A percentile compares a stretch with the other conserved stretches of the same genome.
Conservation (phyloP, 2,113 vertebrate genomes). For the Neopipo cinnamomea region DNA sequence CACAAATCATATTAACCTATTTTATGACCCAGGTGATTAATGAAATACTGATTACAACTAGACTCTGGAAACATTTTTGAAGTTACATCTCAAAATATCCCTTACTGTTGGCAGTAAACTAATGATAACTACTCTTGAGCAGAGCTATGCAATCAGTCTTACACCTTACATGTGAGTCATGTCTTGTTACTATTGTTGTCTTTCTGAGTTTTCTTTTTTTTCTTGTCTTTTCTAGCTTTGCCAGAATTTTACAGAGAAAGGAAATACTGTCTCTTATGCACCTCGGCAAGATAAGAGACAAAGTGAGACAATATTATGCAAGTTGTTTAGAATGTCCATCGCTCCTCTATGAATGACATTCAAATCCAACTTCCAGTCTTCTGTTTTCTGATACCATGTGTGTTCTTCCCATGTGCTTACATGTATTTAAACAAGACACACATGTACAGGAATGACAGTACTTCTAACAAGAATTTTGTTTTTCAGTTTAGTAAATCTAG, state of each 20-base stretch:
- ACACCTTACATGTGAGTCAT: background rate
- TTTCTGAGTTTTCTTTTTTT: background rate
- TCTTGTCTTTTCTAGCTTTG: background rate
- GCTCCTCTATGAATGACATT: background rate
- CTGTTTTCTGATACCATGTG: background rate
- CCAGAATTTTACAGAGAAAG: background rate
- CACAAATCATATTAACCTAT: background rate
- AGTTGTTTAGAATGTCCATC: background rate
- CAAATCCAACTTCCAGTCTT: background rate
- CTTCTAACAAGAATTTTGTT: background rate
- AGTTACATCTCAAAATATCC: background rate
- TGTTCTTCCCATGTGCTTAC: accelerated
- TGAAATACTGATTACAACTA: background rate
- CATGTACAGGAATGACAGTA: background rate
- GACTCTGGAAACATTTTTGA: background rate
- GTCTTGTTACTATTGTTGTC: background rate
- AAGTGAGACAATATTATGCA: background rate
- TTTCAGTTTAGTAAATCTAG: background rate
- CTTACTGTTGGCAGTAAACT: background rate
- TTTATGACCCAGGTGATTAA: background rate
- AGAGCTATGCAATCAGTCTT: background rate
- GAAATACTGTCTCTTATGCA: background rate
- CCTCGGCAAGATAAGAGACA: background rate
- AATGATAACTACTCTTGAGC: background rate
- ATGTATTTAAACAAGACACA: background rate